Base-by-base conservation (phyloP, 2,888 invertebrate genomes). In the Cataglyphis altisquamis region DNA sequence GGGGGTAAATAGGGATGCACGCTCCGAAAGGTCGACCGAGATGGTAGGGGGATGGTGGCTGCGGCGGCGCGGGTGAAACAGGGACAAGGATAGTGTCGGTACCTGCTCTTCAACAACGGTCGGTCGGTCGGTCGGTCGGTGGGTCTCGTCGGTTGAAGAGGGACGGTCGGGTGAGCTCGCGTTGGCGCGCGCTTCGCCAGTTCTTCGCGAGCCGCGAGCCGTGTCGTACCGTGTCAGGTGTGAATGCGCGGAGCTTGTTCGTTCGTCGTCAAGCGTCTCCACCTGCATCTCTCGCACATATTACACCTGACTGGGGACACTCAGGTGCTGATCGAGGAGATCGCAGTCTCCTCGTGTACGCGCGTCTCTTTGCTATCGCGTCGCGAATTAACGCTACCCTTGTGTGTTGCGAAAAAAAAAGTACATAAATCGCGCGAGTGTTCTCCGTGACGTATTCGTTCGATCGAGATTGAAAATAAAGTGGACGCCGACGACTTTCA, bases 171-270 rank as follows among this genome's bases (percentile, higher is more conserved):
- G 82, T 72, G 84, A 78, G 82, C 70, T 82, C 82, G 85, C 85
- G 81, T 87, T 73, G 86, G 88, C 85, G 87, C 86, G 87, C 90
- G 84, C 86, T 82, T 88, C 89, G 89, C 89, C 93, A 93, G 93
- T 93, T 91, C 86, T 90, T 91, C 93, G 93, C 92, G 93, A 92
- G 91, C 91, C 93, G 92, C 92, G 93, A 91, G 89, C 89, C 88
- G 90, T 87, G 87, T 84, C 87, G 89, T 82, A 83, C 25, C 66
- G 68, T 64, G 63, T 48, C 67, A 68, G 82, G 66, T 88, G 86
- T 63, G 39, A 77, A 62, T 80, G 66, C 66, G 84, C 77, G 68
- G 64, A 70, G 52, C 39, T 36, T 18, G 32, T 48, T 48, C 48
- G 48, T n/a, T 18, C 6, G 18, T 41, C 41, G 41, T 6, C 18